Conservation (phyloP, 2,113 vertebrate species). For the Datnioides undecimradiatus region DNA sequence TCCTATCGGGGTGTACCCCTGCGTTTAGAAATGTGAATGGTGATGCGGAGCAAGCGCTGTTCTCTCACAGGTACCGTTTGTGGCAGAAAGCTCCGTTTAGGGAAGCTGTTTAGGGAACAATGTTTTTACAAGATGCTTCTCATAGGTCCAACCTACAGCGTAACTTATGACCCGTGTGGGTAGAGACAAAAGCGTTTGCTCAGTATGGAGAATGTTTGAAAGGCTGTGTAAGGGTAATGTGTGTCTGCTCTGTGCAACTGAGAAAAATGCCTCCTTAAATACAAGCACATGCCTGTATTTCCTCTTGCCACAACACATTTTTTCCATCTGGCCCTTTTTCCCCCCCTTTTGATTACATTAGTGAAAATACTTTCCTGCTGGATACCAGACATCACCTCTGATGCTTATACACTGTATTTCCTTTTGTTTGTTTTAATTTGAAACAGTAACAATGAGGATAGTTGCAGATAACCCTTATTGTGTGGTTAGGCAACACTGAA, state of each 20-base stretch:
- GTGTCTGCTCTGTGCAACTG: constrained; percentile 43
- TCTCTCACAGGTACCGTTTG: neutral
- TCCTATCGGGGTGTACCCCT: neutral
- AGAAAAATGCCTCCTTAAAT: constrained; percentile 48
- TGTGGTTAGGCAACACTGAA: constrained; percentile 30
- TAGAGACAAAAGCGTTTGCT: constrained; percentile 23
- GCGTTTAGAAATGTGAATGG: constrained; percentile 16
- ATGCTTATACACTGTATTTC: constrained; percentile 27
- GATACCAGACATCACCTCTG: constrained; percentile 27
- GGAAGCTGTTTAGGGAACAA: neutral
- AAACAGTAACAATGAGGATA: constrained; percentile 31
- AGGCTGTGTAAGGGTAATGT: constrained; percentile 35
- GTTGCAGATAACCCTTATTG: constrained; percentile 26
- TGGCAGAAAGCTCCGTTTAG: neutral
- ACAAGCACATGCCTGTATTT: constrained; percentile 60
- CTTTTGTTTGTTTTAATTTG: constrained; percentile 31
- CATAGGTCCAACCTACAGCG: constrained; percentile 10
- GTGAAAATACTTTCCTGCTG: constrained; percentile 32
- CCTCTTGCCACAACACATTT: constrained; percentile 43
- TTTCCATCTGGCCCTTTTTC: constrained; percentile 21
- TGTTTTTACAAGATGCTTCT: constrained; percentile 23
- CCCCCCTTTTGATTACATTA: constrained; percentile 45
- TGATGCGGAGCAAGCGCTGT: neutral
- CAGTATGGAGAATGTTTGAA: constrained; percentile 32
- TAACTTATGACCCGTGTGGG: constrained; percentile 38